Base-by-base conservation (phyloP, 2,888 invertebrate genomes). In the Tetramorium bicarinatum region DNA sequence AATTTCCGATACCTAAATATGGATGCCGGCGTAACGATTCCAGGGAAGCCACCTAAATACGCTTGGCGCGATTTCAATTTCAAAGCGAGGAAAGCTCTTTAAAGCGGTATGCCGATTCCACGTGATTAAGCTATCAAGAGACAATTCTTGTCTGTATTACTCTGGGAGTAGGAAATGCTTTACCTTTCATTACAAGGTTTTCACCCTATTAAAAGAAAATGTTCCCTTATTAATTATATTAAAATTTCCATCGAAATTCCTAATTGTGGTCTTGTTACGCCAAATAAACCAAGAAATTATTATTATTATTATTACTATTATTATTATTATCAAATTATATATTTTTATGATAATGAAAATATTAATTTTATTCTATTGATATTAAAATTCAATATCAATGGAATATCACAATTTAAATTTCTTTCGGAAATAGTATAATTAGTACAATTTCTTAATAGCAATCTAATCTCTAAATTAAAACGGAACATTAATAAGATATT, bases 1-100 rank as follows among this genome's bases (percentile, higher is more conserved):
- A 83, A 83, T 83, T 83, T 62, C 83, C 83, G 66, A 83, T 83
- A 80, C 44, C 80, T 83, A 80, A 83, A 83, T 80, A 80, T 71
- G 80, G 80, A 80, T 71, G 80, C 66, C 38, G 25, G 41, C 44
- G 79, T 69, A 83, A 80, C 79, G 80, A 83, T 83, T 80, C 11
- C 29, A 54, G 29, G 44, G 21, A 67, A 67, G 56, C 79, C 66
- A 59, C 66, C 66, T 79, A 79, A 79, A 82, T 79, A 54, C 59
- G 79, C 59, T 69, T 47, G 61, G 69, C 44, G 49, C 80, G 83
- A 83, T 83, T 83, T 83, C 83, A 83, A 83, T 83, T 83, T 80
- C 80, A 69, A 77, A 83, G 77, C 44, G 41, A 34, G 47, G 44
- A 61, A 69, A 80, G 56, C 66, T 71, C 71, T 80, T 67, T 82